Base-by-base conservation (phyloP, 2,113 vertebrate species). In the Puffinus mauretanicus region DNA sequence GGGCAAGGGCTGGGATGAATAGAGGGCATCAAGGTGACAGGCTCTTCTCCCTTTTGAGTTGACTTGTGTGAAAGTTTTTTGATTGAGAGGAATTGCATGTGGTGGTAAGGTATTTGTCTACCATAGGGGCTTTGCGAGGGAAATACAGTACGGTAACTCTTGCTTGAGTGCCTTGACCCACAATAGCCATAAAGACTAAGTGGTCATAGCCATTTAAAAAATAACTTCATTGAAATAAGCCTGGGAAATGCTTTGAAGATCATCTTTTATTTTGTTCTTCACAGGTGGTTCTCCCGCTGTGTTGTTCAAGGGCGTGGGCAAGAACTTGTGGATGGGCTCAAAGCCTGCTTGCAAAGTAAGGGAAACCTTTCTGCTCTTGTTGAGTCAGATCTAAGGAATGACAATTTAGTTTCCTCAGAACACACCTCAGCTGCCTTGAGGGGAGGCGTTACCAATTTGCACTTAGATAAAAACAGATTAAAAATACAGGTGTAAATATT, bases 251-350 rank as follows among this genome's bases (percentile, higher is more conserved):
- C 34, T 94, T 51, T 83, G 47, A 46, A 51, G 16, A 13, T 66
- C 49, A 18, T 78, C 22, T 54, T 32, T 58, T 38, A 25, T 58
- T 78, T 58, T 91, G 54, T 44, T 54, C 61, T 86, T 66, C n/a
- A 57, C 78, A 99, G 99, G 76, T 99, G 99, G 99, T 99, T 98
- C 95, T 99, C 99, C 2, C 99, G 98, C 86, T 99, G 99, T 40
- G 98, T 98, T 22, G 95, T 99, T 88, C 99, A 99, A 91, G 97
- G 98, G 62, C 98, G 97, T 86, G 99, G 99, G 40, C 99, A 99
- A 76, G 99, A 99, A 94, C 98, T 99, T 62, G 99, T 99, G 70
- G 99, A 99, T 30, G 99, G 98, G 18, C 98, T 99, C 73, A 99
- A 99, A 96, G 98, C 96, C 90, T 98, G 99, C n/a, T 92, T 99